Conservation (phyloP, 2,888 invertebrate genomes). For the Drosophila anomelani region DNA sequence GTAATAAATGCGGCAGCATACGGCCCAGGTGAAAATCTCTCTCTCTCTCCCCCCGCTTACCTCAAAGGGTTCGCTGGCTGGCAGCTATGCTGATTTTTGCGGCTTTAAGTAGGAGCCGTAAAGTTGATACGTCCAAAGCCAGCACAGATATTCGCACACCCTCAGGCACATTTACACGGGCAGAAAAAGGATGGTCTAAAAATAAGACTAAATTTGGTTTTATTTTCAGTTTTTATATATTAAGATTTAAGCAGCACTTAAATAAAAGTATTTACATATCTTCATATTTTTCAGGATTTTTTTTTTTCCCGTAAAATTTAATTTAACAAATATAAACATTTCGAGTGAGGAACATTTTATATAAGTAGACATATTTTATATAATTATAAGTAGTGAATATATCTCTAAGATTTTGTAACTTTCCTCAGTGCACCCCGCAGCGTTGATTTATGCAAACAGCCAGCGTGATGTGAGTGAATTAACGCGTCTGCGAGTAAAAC, state of each 20-base stretch:
- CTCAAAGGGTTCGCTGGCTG: conserved; percentile 39
- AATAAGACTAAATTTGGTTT: no score
- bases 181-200: background rate
- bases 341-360: no score
- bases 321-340: no score
- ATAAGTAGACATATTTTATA: background rate
- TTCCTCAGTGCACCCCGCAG: background rate
- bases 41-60: conserved; percentile 2
- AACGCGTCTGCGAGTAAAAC: conserved; percentile 61
- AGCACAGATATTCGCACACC: conserved; percentile 60
- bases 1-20: conserved; percentile 63
- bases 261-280: no score
- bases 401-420: no score
- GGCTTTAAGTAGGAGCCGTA: conserved; percentile 61
- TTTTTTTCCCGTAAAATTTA: no score
- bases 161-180: conserved; percentile 1
- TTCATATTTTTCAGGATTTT: no score
- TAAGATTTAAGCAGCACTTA: background rate
- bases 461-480: conserved; percentile 69
- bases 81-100: conserved; percentile 70
- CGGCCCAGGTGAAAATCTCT: conserved; percentile 55
- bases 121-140: conserved; percentile 35
- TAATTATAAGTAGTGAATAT: background rate
- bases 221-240: background rate
- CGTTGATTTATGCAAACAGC: conserved; percentile 72